Percentiles rank a stretch among this genome's conserved stretches.
These are phyloP conservation scores for Cairina moschata DNA, from an alignment of 2,113 vertebrate species.

Conservation along the genomic window DNA sequence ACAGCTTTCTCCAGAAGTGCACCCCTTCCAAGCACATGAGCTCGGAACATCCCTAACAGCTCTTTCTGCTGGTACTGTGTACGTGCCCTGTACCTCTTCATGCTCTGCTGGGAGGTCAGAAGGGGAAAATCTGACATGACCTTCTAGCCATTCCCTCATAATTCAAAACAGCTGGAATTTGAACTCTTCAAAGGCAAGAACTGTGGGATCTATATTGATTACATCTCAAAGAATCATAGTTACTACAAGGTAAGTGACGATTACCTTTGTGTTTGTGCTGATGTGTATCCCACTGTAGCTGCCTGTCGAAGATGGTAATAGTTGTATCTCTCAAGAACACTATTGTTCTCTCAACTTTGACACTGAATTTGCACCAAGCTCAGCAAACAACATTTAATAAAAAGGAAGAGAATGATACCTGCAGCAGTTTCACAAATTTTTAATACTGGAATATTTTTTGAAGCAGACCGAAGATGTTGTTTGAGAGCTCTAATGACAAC, in stretches of 20 bases:
- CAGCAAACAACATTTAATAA: not conserved
- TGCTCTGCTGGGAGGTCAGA: not conserved
- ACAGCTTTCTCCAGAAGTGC: not conserved
- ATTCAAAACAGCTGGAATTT: slow-evolving; percentile 36
- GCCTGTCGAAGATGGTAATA: not conserved
- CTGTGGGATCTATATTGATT: not conserved
- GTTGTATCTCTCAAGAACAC: not conserved
- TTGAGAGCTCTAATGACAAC: not conserved
- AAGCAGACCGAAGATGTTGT: not conserved
- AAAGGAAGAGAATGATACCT: not conserved
- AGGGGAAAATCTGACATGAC: not conserved
- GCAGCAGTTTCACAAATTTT: not conserved
- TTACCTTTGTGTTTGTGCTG: not conserved
- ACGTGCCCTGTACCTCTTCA: not conserved
- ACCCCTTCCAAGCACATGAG: not conserved
- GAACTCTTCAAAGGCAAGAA: not conserved
- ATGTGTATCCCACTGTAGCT: not conserved
- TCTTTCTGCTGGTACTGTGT: not conserved
- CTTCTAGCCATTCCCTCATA: not conserved
- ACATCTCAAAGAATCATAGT: not conserved
- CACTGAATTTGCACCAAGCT: not conserved
- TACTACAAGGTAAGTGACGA: not conserved
- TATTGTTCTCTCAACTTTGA: not conserved
- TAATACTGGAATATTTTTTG: not conserved
- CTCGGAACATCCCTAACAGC: not conserved